phyloP scores from a whole-genome alignment of 2,113 vertebrate genomes.

The Scytalopus superciliaris region DNA sequence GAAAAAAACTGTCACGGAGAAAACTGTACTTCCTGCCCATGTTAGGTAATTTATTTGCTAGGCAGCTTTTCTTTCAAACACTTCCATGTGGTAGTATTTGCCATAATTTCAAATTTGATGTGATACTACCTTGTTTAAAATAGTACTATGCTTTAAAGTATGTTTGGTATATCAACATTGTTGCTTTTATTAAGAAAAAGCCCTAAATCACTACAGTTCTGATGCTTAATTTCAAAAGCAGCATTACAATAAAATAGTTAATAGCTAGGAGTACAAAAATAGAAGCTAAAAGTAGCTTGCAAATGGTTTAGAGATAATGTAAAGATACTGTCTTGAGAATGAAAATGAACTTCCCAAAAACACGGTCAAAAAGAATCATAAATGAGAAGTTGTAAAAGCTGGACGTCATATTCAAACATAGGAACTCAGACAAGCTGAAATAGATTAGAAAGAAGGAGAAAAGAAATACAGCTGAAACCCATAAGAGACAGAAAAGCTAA shows the following conservation, averaged over 20 bases:
- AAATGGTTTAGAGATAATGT: neutral
- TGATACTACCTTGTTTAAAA: neutral
- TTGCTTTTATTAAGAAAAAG: neutral
- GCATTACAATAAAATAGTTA: neutral
- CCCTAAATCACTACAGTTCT: neutral
- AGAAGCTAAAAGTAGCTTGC: neutral
- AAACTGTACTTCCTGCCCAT: neutral
- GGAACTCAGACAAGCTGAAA: neutral
- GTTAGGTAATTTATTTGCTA: neutral
- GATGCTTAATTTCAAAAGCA: neutral
- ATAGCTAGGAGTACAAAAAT: neutral
- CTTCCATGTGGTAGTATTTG: neutral
- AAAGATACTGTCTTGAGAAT: neutral
- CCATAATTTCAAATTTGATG: neutral
- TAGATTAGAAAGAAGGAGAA: neutral
- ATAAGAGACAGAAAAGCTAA: neutral
- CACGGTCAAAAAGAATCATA: neutral
- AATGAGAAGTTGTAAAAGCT: neutral
- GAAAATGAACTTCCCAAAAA: neutral
- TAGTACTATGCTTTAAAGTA: neutral
- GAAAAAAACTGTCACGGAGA: neutral
- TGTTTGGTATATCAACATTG: neutral
- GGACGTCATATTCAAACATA: neutral
- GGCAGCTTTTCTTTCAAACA: neutral
- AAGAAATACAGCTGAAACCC: neutral